Evolutionary conservation across 2,797 vertebrate genomes (phyloP).

Genomic region (Poecilia picta): DNA sequence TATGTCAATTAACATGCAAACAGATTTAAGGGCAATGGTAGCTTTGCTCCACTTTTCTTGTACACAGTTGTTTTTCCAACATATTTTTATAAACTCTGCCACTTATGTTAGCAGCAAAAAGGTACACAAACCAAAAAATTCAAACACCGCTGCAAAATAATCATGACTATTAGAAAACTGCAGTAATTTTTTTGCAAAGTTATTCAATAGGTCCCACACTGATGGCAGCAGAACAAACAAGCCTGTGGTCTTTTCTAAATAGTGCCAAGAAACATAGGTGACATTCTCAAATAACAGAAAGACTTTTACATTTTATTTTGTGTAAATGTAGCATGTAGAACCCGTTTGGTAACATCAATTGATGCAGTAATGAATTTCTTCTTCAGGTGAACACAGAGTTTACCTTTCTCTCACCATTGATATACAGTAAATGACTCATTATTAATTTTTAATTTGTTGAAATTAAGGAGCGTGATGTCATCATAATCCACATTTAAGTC

Average conservation of each 20-base stretch:
- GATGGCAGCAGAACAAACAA: neutral
- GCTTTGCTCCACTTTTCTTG: constrained; percentile 26
- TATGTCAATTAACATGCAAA: neutral
- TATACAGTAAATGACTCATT: neutral
- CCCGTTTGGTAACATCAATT: neutral
- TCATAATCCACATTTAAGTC: neutral
- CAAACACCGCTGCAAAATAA: constrained; percentile 3
- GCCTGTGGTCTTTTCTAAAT: neutral
- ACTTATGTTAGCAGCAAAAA: constrained; percentile 20
- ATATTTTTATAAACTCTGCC: constrained; percentile 34
- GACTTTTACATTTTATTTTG: neutral
- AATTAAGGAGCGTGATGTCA: neutral
- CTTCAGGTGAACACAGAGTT: no score
- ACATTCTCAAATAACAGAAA: neutral
- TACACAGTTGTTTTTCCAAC: constrained; percentile 10
- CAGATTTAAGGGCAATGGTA: neutral
- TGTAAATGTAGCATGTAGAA: neutral
- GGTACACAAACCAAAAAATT: constrained; percentile 14
- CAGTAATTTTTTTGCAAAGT: constrained; percentile 23
- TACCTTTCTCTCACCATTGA: neutral
- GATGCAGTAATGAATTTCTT: neutral
- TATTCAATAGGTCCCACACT: constrained; percentile 14
- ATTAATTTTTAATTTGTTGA: neutral
- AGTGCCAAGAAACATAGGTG: neutral
- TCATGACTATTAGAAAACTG: constrained; percentile 10